Conservation (phyloP, 2,888 invertebrate genomes). For the Epiblema foenella region DNA sequence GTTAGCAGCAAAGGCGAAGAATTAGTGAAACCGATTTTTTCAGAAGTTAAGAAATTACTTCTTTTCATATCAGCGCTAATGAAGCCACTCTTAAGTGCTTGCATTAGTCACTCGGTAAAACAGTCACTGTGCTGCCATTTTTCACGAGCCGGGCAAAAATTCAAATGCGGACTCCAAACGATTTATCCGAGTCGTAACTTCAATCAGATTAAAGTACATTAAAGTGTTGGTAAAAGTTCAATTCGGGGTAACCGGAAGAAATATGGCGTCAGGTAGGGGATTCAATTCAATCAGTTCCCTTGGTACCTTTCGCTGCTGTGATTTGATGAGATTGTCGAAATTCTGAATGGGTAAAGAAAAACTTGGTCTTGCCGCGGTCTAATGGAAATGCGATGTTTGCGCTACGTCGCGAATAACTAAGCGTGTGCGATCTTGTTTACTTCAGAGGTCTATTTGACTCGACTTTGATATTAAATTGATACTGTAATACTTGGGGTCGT, state of each 20-base stretch:
- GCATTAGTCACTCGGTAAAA: constrained; percentile 38
- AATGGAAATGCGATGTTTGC: constrained; percentile 71
- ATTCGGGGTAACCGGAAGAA: constrained; percentile 80
- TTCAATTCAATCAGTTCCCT: constrained; percentile 83
- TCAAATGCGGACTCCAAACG: constrained; percentile 49
- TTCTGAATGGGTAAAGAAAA: constrained; percentile 73
- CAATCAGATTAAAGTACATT: constrained; percentile 84
- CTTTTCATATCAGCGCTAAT: constrained; percentile 37
- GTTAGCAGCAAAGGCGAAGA: background rate
- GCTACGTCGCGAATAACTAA: constrained; percentile 43
- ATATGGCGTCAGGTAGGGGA: constrained; percentile 77
- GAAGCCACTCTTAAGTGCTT: constrained; percentile 40
- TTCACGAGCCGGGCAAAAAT: constrained; percentile 36
- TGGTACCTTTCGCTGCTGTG: constrained; percentile 70
- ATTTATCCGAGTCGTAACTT: constrained; percentile 79
- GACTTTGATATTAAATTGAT: constrained; percentile 3
- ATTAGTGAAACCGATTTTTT: constrained; percentile 1
- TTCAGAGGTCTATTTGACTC: constrained; percentile 1
- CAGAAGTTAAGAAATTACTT: constrained; percentile 36
- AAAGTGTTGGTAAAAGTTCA: constrained; percentile 80
- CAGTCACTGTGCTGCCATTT: constrained; percentile 18
- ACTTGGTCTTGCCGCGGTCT: constrained; percentile 61
- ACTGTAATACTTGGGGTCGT: background rate
- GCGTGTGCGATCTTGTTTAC: constrained; percentile 39
- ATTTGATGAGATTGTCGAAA: constrained; percentile 84